Evolutionary conservation across 37 sponge, comb jelly and placozoan species (phyloP), one percentile per base, ranked within the genome.

Genomic region (Beroe forskalii): DNA sequence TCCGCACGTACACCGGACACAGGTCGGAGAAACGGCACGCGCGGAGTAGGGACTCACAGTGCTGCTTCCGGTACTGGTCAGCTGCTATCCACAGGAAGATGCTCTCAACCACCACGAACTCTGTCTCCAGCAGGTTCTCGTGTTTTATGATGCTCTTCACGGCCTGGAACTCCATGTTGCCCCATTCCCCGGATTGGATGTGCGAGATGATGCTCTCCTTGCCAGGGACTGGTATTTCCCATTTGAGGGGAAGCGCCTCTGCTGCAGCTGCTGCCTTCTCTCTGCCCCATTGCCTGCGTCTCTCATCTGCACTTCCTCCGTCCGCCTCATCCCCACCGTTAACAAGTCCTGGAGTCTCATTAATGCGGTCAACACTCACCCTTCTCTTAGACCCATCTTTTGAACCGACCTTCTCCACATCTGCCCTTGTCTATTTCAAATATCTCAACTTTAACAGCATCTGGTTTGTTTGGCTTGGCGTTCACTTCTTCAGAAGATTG

Each of bases 41-140:
- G 2, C 86, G 1, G 27, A 80, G 55, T 8, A 80, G 86, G 6
- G 40, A 14, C 27, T 80, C 86, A 43, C 86, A 44, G 30, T 80
- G 55, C 55, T 80, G 86, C 28, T 43, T 40, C 28, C 86, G 1
- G 30, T 80, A 41, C 0, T 35, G 3, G 30, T 44, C 86, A 4
- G 86, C 86, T 80, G 86, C 86, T 25, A 80, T 80, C 86, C 86
- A 80, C 27, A 80, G 38, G 23, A 80, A 43, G 25, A 80, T 44
- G 28, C 86, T 25, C 86, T 80, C 86, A n/a, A 80, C 86, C 17
- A 43, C 30, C 48, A 80, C 8, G 55, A 80, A 80, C 39, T 69
- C 72, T 69, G 72, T 69, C 1, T 69, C 72, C 35, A 33, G 33
- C 36, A 69, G 36, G 39, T 69, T 33, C 38, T 69, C 72, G 17